A percentile compares a stretch with the other conserved stretches of the same genome.
These are phyloP conservation scores for Aphodius sticticus DNA, from an alignment of 2,888 invertebrate species.

Conservation along the genomic window DNA sequence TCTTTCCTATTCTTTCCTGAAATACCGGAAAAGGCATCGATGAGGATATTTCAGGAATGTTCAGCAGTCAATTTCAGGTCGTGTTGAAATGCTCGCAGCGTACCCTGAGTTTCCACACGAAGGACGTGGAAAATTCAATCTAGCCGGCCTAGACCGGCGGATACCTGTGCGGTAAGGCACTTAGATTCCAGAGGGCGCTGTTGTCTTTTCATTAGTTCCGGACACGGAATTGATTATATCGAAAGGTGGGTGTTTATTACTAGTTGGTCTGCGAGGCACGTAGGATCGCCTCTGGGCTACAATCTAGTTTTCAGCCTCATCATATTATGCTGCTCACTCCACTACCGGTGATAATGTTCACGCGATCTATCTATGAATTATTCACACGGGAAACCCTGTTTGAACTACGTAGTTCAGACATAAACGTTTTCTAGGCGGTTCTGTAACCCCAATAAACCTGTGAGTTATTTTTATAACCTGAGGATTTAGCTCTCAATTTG, in stretches of 20 bases:
- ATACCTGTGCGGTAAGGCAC: not conserved
- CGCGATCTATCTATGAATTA: slow-evolving; percentile 4
- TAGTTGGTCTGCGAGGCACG: not conserved
- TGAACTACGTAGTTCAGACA: too few species aligned
- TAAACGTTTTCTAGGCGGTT: too few species aligned
- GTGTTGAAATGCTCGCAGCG: not conserved
- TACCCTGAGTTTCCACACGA: not conserved
- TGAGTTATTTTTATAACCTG: too few species aligned
- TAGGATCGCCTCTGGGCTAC: not conserved
- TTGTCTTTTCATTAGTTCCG: slow-evolving; percentile 42
- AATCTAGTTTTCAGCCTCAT: not conserved
- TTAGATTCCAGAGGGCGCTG: slow-evolving; percentile 20
- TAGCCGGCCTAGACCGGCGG: not conserved
- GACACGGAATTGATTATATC: slow-evolving; percentile 47
- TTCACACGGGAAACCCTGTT: not conserved
- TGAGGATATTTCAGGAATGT: not conserved
- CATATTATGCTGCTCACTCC: not conserved
- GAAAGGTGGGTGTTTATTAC: slow-evolving; percentile 34
- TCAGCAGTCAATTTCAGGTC: not conserved
- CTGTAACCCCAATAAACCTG: too few species aligned
- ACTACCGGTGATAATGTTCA: not conserved
- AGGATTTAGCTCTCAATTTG: too few species aligned
- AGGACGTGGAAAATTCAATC: not conserved
- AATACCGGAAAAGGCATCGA: too few species aligned
- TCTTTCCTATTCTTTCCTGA: too few species aligned